phyloP scores from a whole-genome alignment of 2,888 invertebrate genomes.

The Tetanocera ferruginea region DNA sequence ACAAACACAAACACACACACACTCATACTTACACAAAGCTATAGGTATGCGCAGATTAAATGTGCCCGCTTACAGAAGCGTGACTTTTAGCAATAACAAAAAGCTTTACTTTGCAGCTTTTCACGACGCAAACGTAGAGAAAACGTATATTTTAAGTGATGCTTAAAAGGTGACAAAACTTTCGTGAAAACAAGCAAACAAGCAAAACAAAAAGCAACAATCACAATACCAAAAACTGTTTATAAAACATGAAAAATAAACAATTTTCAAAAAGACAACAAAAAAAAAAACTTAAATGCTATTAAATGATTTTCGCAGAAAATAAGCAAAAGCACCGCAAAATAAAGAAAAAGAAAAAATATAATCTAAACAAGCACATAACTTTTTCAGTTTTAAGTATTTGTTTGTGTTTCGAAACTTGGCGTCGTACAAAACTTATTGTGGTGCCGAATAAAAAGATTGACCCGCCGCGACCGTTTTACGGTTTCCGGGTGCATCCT shows the following conservation, averaged over 20 bases:
- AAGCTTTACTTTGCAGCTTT: conserved; percentile 18
- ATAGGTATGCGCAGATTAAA: neutral
- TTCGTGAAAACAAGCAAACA: neutral
- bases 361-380: neutral
- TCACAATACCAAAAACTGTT: neutral
- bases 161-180: conserved; percentile 35
- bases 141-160: conserved; percentile 26
- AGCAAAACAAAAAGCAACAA: conserved; percentile 10
- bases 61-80: conserved; percentile 7
- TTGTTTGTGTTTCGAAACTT: too few relatives aligned
- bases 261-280: conserved; percentile 3
- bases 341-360: neutral
- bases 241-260: neutral
- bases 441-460: too few relatives aligned
- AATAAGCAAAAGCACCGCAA: neutral
- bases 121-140: neutral
- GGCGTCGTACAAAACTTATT: too few relatives aligned
- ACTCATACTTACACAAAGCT: neutral
- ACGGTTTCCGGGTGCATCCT: too few relatives aligned
- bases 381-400: too few relatives aligned
- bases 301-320: neutral
- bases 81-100: conserved; percentile 32
- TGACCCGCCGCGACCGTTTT: too few relatives aligned
- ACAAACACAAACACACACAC: too few relatives aligned
- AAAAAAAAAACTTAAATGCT: neutral